A percentile compares a stretch with the other conserved stretches of the same genome.
phyloP scores from a whole-genome alignment of 2,113 vertebrate genomes.

The Phaethornis superciliosus region DNA sequence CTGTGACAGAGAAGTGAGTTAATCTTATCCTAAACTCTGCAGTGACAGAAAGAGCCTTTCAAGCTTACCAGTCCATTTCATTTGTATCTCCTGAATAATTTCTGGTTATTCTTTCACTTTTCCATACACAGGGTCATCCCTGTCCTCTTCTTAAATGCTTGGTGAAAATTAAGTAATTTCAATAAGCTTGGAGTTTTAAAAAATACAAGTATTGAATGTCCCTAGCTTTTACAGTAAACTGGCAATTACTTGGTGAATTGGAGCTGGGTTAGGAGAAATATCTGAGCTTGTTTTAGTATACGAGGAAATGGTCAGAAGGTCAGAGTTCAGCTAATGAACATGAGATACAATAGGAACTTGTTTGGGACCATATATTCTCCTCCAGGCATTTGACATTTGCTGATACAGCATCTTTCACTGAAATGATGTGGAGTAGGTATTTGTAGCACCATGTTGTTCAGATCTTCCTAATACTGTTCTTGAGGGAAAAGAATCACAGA shows the following conservation, averaged over 20 bases:
- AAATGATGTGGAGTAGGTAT: not conserved
- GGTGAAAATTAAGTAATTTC: not conserved
- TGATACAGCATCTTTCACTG: not conserved
- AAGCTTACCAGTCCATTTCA: not conserved
- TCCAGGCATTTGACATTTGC: not conserved
- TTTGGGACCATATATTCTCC: not conserved
- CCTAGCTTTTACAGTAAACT: not conserved
- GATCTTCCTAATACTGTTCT: not conserved
- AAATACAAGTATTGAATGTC: not conserved
- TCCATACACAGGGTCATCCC: not conserved
- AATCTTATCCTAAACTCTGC: not conserved
- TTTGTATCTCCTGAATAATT: not conserved
- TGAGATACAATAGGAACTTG: not conserved
- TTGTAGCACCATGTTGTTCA: not conserved
- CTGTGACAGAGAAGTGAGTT: not conserved
- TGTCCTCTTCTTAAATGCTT: not conserved
- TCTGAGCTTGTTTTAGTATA: not conserved
- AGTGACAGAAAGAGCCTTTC: not conserved
- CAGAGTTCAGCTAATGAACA: not conserved
- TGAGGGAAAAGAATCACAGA: not conserved
- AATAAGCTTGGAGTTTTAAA: not conserved
- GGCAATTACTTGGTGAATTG: fast-evolving
- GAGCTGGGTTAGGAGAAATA: not conserved
- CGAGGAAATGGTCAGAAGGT: not conserved
- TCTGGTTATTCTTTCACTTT: not conserved